phyloP scores from a whole-genome alignment of 2,888 invertebrate genomes.

The Apodemia zela region DNA sequence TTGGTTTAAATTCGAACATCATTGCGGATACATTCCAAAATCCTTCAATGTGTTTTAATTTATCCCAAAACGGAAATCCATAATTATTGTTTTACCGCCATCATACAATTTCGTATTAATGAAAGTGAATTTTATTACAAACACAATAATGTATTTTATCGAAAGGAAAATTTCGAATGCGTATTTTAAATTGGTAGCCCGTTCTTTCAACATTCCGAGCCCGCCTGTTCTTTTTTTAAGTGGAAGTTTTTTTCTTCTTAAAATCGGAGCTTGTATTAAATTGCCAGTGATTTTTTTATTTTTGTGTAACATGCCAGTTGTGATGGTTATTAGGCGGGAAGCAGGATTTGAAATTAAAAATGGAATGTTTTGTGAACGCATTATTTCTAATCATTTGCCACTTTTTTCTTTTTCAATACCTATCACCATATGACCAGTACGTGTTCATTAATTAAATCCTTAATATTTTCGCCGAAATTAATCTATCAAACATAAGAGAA shows the following conservation, averaged over 20 bases:
- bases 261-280: constrained; percentile 63
- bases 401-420: neutral
- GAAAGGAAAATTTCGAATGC: constrained; percentile 39
- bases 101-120: constrained; percentile 24
- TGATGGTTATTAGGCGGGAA: constrained; percentile 27
- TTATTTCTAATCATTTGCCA: neutral
- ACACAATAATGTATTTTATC: constrained; percentile 46
- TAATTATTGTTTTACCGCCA: constrained; percentile 5
- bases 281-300: constrained; percentile 63
- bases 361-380: constrained; percentile 15
- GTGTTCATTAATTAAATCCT: neutral
- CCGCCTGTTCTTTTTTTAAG: constrained; percentile 61
- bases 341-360: constrained; percentile 18
- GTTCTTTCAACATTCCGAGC: constrained; percentile 67
- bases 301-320: constrained; percentile 39
- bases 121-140: constrained; percentile 43
- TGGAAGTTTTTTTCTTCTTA: constrained; percentile 13
- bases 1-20: neutral
- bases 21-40: neutral
- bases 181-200: constrained; percentile 70
- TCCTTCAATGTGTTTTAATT: constrained; percentile 32
- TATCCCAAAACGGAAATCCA: constrained; percentile 45
- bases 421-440: neutral
- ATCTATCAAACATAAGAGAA: neutral
- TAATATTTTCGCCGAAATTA: neutral